Evolutionary conservation across 2,113 vertebrate genomes (phyloP).

Genomic region (Colius striatus): DNA sequence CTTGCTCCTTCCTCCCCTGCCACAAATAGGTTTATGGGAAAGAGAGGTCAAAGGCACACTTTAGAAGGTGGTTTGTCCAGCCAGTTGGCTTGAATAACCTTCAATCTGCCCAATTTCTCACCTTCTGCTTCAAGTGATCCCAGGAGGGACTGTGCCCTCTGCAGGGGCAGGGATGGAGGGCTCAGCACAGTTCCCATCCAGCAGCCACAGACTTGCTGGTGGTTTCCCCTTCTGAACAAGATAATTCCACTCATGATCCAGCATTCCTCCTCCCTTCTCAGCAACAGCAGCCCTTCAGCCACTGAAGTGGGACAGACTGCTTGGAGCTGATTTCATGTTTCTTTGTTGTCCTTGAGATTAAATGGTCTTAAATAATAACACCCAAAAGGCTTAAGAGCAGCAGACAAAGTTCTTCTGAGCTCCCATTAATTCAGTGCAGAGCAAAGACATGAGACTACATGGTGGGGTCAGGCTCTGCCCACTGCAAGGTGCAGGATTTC

Average conservation of each 20-base stretch:
- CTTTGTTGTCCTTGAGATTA: constrained; percentile 58
- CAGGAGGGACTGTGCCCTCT: background rate
- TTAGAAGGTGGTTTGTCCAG: background rate
- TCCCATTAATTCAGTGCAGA: constrained; percentile 18
- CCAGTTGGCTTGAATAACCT: too few species aligned
- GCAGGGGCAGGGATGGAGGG: background rate
- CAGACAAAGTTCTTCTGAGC: constrained; percentile 54
- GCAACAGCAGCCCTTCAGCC: background rate
- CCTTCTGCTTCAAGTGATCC: rapidly evolving
- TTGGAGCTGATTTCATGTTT: background rate
- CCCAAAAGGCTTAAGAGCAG: constrained; percentile 55
- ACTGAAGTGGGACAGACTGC: background rate
- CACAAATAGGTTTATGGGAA: rapidly evolving
- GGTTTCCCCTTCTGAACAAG: background rate
- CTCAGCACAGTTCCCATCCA: rapidly evolving
- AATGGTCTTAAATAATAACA: constrained; percentile 61
- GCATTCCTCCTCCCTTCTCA: background rate
- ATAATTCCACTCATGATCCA: background rate
- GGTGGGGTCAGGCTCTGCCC: background rate
- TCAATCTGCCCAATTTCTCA: background rate
- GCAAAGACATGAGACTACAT: constrained; percentile 48
- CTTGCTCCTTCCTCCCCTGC: background rate
- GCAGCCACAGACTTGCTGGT: rapidly evolving
- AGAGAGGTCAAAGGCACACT: background rate
- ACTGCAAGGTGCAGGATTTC: background rate